Conservation (phyloP, 92 coral and sea anemone genomes). For the Parazoanthus atlanticus region DNA sequence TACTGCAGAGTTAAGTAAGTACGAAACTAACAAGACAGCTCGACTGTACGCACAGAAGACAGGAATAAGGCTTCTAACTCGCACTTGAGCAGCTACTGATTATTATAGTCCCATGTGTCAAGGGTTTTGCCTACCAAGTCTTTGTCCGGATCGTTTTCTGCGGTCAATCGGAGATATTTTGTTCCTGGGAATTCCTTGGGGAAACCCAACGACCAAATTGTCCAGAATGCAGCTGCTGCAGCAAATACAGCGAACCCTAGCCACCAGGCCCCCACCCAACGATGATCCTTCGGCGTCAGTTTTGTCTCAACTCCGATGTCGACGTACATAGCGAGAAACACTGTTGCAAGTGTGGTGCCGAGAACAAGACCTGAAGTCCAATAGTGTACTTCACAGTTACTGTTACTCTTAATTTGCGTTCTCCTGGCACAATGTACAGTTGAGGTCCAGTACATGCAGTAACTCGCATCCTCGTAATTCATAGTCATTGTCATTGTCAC, state of each 20-base stretch:
- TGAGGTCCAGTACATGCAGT: no score
- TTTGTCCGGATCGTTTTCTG: constrained; percentile 38
- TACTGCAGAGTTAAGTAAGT: background rate
- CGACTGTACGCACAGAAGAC: background rate
- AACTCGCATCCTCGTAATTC: no score
- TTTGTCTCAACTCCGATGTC: constrained; percentile 77
- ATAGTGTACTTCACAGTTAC: no score
- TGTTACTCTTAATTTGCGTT: no score
- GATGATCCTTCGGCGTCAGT: constrained; percentile 68
- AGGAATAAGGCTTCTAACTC: background rate
- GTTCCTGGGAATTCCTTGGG: constrained; percentile 81
- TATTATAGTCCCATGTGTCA: background rate
- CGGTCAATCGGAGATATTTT: constrained; percentile 43
- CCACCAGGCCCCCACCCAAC: constrained; percentile 99
- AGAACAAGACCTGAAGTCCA: constrained; percentile 55
- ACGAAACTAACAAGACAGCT: background rate
- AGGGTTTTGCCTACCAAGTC: constrained; percentile 43
- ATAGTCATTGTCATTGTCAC: no score
- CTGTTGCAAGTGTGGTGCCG: constrained; percentile 50
- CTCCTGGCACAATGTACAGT: no score
- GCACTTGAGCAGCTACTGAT: background rate
- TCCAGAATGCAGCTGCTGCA: constrained; percentile 63
- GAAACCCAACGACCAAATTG: constrained; percentile 76
- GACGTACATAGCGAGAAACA: constrained; percentile 81
- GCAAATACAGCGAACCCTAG: constrained; percentile 75